Evolutionary conservation across 2,113 vertebrate species (phyloP), one percentile per base, ranked within the genome.

Genomic region (Tragelaphus imberbis): DNA sequence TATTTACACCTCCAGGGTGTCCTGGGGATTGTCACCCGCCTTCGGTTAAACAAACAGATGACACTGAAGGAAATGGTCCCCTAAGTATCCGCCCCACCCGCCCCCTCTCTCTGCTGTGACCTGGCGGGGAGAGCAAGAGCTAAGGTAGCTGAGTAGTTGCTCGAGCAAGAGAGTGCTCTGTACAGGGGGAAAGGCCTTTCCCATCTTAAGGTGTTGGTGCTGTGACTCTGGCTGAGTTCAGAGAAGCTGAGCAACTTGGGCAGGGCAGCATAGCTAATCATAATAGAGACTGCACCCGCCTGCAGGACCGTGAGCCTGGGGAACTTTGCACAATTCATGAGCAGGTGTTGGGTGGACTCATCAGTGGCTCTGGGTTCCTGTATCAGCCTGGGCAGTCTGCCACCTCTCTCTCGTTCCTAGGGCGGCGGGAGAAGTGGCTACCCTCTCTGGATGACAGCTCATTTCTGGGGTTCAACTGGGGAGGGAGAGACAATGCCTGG

Each of bases 121-220:
- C 44, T 3, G 4, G 30, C 12, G 25, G 44, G 11, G 28, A 7
- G 16, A 63, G 36, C 16, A 53, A 81, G 17, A 53, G 33, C 6
- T 0, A 0, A 25, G 47, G 33, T 7, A 28, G 27, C 61, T 30
- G 13, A 25, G 12, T 8, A 1, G 15, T 2, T 13, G 17, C 16
- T 27, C 0, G 1, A 11, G 23, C 21, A 7, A 56, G 75, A 75
- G 30, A 2, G 2, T 16, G 49, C n/a, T 4, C 3, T 16, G n/a
- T 55, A 16, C 80, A 4, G 61, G 27, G 49, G n/a, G n/a, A 40
- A 13, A 40, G 9, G 2, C 23, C 40, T 27, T 90, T 51, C 71
- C 82, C 30, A 0, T 9, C 51, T 7, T 6, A 49, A 87, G 33
- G 59, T 17, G 2, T 10, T 16, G 30, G 30, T 8, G 30, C 55